phyloP scores from a whole-genome alignment of 2,797 vertebrate genomes.

The Saxicola maurus region DNA sequence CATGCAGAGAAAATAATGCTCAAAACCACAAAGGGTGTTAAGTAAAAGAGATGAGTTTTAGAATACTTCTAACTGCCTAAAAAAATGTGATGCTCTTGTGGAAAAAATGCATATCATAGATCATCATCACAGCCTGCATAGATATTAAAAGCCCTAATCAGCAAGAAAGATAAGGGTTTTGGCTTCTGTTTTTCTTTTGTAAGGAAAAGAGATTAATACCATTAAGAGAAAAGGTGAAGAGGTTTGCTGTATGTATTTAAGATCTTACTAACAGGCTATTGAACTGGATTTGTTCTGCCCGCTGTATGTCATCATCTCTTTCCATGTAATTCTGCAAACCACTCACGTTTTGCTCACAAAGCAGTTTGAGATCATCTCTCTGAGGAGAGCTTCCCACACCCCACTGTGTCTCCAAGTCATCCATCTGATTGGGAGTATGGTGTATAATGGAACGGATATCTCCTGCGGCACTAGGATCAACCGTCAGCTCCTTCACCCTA shows the following conservation, averaged over 20 bases:
- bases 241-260: neutral
- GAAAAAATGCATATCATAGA: neutral
- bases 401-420: slow-evolving; percentile 94
- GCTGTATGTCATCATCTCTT: neutral
- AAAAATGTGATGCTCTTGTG: neutral
- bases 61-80: neutral
- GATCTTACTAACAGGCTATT: neutral
- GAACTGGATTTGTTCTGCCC: neutral
- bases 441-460: slow-evolving; percentile 81
- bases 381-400: slow-evolving; percentile 93
- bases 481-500: slow-evolving; percentile 88
- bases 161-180: neutral
- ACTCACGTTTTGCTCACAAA: slow-evolving; percentile 97
- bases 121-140: neutral
- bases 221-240: neutral
- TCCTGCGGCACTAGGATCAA: slow-evolving; percentile 76
- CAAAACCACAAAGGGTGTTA: neutral
- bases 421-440: slow-evolving; percentile 84
- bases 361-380: slow-evolving; percentile 94
- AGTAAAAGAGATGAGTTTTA: neutral
- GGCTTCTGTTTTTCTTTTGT: neutral
- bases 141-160: neutral
- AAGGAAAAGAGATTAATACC: neutral
- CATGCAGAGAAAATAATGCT: neutral
- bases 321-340: neutral